Conservation (phyloP, 2,888 invertebrate species). For the Eremobia ochroleuca region DNA sequence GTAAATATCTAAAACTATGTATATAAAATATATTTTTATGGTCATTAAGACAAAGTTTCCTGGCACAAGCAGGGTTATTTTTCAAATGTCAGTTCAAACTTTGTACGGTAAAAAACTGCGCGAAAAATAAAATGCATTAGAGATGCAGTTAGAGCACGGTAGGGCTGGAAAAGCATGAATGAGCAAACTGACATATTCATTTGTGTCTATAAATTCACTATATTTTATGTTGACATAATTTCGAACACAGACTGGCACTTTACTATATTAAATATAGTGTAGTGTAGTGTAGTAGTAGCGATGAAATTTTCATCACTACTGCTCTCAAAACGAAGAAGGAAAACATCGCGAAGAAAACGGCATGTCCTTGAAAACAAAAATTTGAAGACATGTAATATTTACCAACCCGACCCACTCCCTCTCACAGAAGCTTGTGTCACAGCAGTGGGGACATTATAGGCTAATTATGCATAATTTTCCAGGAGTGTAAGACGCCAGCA, state of each 20-base stretch:
- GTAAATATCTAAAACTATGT: conserved; percentile 20
- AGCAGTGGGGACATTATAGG: not conserved
- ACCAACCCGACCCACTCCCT: not conserved
- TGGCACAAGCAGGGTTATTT: conserved; percentile 14
- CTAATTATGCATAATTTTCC: conserved; percentile 2
- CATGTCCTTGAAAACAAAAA: not conserved
- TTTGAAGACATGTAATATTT: not conserved
- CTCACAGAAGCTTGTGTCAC: not conserved
- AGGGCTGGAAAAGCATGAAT: not conserved
- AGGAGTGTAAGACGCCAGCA: too few relatives aligned
- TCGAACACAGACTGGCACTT: not conserved
- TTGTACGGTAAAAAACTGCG: not conserved
- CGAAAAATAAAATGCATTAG: not conserved
- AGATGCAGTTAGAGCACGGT: not conserved
- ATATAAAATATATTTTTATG: conserved; percentile 7
- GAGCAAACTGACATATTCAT: conserved; percentile 13
- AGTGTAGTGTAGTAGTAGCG: too few relatives aligned
- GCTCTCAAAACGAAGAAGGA: not conserved
- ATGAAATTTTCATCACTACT: not conserved
- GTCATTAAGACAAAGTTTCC: not conserved
- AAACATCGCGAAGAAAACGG: not conserved
- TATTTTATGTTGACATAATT: conserved; percentile 26
- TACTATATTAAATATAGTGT: too few relatives aligned
- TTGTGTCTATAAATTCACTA: not conserved
- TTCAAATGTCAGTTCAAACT: conserved; percentile 3